These are phyloP conservation scores for Bombus ignitus DNA, from an alignment of 1,140 invertebrate genomes.

Conservation along the genomic window DNA sequence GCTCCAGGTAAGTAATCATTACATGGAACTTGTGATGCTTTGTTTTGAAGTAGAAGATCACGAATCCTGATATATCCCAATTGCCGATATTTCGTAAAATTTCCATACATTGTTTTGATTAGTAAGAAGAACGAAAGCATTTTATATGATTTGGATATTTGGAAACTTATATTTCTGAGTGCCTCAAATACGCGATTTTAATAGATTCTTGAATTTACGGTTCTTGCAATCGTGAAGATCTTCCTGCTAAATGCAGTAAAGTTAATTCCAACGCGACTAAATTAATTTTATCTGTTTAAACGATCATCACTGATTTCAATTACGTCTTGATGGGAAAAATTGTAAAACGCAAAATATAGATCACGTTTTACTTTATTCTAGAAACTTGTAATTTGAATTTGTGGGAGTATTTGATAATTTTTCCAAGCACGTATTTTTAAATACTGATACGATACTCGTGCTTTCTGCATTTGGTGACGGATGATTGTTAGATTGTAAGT, in stretches of 20 bases:
- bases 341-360: not conserved
- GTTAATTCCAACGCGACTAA: not conserved
- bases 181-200: not conserved
- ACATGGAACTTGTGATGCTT: conserved; percentile 24
- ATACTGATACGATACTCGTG: conserved; percentile 20
- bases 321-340: not conserved
- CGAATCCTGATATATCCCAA: conserved; percentile 33
- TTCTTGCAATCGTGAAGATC: conserved; percentile 23
- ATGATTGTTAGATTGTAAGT: conserved; percentile 73
- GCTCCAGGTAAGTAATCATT: conserved; percentile 83
- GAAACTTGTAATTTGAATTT: not conserved
- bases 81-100: conserved; percentile 1
- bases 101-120: not conserved
- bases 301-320: not conserved
- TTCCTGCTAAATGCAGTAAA: conserved; percentile 28
- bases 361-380: not conserved
- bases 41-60: conserved; percentile 36
- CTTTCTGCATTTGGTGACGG: conserved; percentile 61
- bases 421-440: conserved; percentile 2
- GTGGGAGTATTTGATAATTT: not conserved
- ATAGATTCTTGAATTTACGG: not conserved
- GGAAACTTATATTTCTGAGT: not conserved
- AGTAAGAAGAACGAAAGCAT: not conserved
- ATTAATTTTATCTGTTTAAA: not conserved
- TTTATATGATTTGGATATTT: not conserved